These are phyloP conservation scores for Columba livia DNA, from an alignment of 2,113 vertebrate genomes.

Conservation along the genomic window DNA sequence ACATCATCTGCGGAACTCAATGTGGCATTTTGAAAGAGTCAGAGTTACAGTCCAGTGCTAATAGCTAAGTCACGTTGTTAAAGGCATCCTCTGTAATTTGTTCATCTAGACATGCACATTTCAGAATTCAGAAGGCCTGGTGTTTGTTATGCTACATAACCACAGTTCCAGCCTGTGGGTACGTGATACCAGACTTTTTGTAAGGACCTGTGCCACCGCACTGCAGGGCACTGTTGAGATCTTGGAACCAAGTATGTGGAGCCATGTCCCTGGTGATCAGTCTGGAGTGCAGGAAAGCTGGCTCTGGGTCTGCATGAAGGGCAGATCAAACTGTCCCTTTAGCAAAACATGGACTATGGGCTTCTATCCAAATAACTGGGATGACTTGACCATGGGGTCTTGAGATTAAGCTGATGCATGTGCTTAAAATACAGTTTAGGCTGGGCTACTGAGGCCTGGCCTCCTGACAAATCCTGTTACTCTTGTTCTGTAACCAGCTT, in stretches of 20 bases:
- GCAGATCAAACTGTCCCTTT: neutral
- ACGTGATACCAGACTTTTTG: accelerated
- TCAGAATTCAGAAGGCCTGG: neutral
- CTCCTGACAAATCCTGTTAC: neutral
- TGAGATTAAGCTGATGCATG: neutral
- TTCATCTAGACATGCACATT: neutral
- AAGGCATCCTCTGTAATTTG: neutral
- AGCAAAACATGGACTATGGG: neutral
- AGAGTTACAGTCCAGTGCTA: neutral
- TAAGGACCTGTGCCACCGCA: neutral
- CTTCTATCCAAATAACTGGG: neutral
- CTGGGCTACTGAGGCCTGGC: neutral
- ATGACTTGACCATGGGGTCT: accelerated
- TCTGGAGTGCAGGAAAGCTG: neutral
- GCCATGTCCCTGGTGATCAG: neutral
- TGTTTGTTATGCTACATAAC: neutral
- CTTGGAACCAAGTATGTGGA: neutral
- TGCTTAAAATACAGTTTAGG: neutral
- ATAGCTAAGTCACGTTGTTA: neutral
- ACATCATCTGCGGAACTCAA: neutral
- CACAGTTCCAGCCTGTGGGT: neutral
- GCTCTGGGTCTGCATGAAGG: neutral
- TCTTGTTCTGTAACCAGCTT: neutral
- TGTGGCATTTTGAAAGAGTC: neutral
- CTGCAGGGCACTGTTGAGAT: neutral